Conservation (phyloP, 2,888 invertebrate species). For the Drosophila tanythrix region DNA sequence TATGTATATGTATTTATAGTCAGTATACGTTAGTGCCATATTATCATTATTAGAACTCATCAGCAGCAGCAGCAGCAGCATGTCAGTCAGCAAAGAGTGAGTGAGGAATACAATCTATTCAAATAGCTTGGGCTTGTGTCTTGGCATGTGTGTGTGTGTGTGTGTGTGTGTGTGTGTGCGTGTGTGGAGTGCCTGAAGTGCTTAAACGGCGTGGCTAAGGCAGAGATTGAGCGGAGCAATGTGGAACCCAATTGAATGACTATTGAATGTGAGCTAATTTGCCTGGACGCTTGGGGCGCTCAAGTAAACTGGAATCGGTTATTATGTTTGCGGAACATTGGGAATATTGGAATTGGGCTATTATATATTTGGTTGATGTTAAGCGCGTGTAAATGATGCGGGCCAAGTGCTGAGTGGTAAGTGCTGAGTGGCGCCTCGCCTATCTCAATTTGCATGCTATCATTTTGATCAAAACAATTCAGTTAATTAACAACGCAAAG, state of each 20-base stretch:
- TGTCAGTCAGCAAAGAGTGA: conserved; percentile 18
- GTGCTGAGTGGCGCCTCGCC: neutral
- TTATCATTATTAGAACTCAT: conserved; percentile 74
- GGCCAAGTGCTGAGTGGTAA: neutral
- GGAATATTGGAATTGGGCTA: conserved; percentile 5
- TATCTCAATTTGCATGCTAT: neutral
- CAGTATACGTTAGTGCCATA: conserved; percentile 54
- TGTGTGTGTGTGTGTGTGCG: neutral
- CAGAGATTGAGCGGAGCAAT: neutral
- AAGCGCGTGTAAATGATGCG: neutral
- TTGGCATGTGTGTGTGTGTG: conserved; percentile 9
- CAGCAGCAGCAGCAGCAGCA: conserved; percentile 54
- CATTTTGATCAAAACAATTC: conserved; percentile 39
- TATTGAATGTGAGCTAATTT: conserved; percentile 62
- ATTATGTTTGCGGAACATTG: conserved; percentile 24
- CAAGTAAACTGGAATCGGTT: conserved; percentile 14
- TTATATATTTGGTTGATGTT: conserved; percentile 5
- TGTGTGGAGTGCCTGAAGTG: conserved; percentile 35
- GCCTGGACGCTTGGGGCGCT: conserved; percentile 17
- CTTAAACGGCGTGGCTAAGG: conserved; percentile 6
- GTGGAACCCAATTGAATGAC: conserved; percentile 1
- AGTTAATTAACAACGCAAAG: conserved; percentile 52
- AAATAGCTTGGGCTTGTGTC: conserved; percentile 12
- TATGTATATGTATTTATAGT: conserved; percentile 46
- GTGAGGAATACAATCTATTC: conserved; percentile 30